Percentiles rank a stretch among this genome's conserved stretches.
Conservation (phyloP, 2,888 invertebrate species). For the Monopis laevigella region DNA sequence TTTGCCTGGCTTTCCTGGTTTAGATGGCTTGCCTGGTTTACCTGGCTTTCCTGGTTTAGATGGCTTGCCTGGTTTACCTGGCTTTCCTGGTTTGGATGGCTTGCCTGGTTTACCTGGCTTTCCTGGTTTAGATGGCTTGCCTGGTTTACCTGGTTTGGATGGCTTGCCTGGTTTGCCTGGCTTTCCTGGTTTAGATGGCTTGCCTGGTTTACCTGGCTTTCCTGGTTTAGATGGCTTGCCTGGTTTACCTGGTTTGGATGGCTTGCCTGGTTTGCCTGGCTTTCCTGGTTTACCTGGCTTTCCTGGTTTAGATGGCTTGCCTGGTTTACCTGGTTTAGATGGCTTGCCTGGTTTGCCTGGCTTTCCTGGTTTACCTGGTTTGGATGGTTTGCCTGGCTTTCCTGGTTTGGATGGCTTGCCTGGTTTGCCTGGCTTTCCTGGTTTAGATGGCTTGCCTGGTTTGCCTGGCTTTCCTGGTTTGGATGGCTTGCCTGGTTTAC, state of each 20-base stretch:
- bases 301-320: constrained; percentile 19
- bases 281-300: constrained; percentile 26
- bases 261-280: constrained; percentile 4
- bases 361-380: constrained; percentile 13
- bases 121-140: neutral
- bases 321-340: constrained; percentile 12
- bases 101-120: constrained; percentile 6
- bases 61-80: constrained; percentile 4
- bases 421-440: constrained; percentile 18
- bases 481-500: constrained; percentile 6
- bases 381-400: constrained; percentile 12
- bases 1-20: constrained; percentile 17
- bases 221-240: constrained; percentile 23
- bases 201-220: constrained; percentile 25
- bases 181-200: constrained; percentile 23
- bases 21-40: constrained; percentile 12
- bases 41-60: constrained; percentile 2
- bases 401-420: constrained; percentile 17
- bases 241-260: constrained; percentile 25
- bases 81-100: constrained; percentile 2
- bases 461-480: constrained; percentile 10
- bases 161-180: constrained; percentile 26
- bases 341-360: constrained; percentile 15
- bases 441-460: constrained; percentile 13
- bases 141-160: constrained; percentile 13